phyloP scores from a whole-genome alignment of 2,113 vertebrate species.

The Cranoglanis bouderius region DNA sequence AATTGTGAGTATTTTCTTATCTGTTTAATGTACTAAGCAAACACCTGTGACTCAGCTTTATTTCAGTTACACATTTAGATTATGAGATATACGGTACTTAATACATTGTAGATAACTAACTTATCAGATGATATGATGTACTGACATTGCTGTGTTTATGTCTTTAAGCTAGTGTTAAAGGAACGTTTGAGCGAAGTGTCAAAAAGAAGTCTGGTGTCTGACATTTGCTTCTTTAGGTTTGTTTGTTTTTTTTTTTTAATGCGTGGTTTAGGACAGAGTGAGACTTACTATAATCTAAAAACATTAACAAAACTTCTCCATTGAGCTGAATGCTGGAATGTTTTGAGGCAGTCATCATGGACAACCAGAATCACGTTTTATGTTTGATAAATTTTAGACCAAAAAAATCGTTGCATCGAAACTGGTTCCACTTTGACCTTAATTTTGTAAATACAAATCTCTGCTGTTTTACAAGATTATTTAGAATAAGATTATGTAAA shows the following conservation, averaged over 20 bases:
- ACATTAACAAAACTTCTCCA: not conserved
- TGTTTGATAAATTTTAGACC: too few species aligned
- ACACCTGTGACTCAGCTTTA: not conserved
- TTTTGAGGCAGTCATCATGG: not conserved
- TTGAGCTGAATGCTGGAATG: too few species aligned
- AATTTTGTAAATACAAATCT: too few species aligned
- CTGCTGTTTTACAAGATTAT: too few species aligned
- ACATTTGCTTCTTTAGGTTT: too few species aligned
- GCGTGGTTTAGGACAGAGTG: not conserved
- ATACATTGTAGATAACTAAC: not conserved
- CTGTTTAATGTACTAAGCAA: not conserved
- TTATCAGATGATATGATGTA: not conserved
- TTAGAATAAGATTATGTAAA: too few species aligned
- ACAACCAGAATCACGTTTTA: not conserved
- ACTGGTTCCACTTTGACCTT: too few species aligned
- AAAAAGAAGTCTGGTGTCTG: too few species aligned
- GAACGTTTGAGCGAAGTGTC: not conserved
- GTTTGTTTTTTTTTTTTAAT: too few species aligned
- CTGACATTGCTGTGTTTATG: not conserved
- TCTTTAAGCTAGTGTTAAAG: not conserved
- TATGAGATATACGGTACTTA: not conserved
- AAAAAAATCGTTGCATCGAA: too few species aligned
- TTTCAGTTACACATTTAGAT: slow-evolving; percentile 3
- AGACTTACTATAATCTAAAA: not conserved
- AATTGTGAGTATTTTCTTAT: not conserved